Conservation (phyloP, 2,888 invertebrate genomes). For the Acanthosepion pharaonis region DNA sequence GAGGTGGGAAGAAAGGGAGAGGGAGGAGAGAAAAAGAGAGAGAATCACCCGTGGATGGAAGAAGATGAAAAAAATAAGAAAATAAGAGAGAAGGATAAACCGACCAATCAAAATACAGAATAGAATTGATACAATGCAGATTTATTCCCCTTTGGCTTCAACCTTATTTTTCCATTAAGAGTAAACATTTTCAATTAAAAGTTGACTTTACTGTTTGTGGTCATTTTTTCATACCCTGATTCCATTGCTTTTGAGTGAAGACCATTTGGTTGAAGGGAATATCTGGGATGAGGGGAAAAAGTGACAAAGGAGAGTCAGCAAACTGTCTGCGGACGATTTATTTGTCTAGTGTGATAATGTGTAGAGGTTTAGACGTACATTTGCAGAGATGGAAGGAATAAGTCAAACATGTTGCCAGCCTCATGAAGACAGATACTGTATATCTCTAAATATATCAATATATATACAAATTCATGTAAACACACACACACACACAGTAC, state of each 20-base stretch:
- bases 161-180: neutral
- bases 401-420: neutral
- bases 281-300: neutral
- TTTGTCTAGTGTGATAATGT: neutral
- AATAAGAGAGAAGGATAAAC: neutral
- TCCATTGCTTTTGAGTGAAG: no score
- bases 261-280: no score
- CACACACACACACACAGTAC: no score
- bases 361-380: neutral
- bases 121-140: neutral
- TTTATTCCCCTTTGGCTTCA: constrained; percentile 2
- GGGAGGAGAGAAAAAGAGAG: neutral
- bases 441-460: no score
- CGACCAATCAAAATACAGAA: neutral
- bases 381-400: neutral
- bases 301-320: neutral
- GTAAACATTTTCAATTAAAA: constrained; percentile 33
- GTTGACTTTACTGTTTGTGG: neutral
- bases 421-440: no score
- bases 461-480: no score
- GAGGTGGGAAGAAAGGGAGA: neutral
- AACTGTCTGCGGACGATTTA: neutral
- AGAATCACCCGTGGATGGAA: neutral
- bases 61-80: neutral
- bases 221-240: no score